phyloP scores from a whole-genome alignment of 2,113 vertebrate species.

The Oxygymnocypris stewartii region DNA sequence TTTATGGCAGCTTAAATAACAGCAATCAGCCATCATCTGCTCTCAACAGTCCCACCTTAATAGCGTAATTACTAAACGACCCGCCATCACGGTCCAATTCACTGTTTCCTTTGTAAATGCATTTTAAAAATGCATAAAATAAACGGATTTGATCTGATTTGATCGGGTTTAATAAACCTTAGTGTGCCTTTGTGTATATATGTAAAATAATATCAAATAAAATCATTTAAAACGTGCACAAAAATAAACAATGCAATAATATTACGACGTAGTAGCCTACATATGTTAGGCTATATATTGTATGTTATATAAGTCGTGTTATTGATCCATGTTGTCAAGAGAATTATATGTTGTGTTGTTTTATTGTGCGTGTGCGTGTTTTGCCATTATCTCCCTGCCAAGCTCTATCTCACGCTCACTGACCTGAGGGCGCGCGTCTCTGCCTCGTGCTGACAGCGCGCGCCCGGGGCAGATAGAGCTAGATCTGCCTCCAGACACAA shows the following conservation, averaged over 20 bases:
- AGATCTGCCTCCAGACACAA: constrained; percentile 30
- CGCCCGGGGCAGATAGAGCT: constrained; percentile 28
- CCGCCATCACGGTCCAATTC: not conserved
- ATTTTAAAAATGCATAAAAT: not conserved
- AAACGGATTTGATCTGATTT: not conserved
- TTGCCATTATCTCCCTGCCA: constrained; percentile 72
- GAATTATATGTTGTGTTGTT: not conserved
- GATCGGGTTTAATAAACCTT: not conserved
- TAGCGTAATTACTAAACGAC: constrained; percentile 45
- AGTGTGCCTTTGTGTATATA: not conserved
- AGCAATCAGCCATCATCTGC: constrained; percentile 58
- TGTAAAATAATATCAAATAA: not conserved
- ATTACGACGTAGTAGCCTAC: not conserved
- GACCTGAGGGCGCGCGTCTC: constrained; percentile 59
- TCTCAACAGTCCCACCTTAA: constrained; percentile 31
- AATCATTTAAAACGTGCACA: not conserved
- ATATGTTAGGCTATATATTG: not conserved
- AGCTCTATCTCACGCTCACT: constrained; percentile 71
- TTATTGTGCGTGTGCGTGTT: constrained; percentile 52
- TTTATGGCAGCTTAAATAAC: constrained; percentile 62
- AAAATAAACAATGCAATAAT: not conserved
- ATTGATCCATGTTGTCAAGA: not conserved
- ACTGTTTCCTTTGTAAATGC: not conserved
- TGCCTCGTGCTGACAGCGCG: constrained; percentile 23
- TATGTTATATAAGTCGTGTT: not conserved